These are phyloP conservation scores for Coluber constrictor DNA, from an alignment of 2,797 vertebrate species.

Conservation along the genomic window DNA sequence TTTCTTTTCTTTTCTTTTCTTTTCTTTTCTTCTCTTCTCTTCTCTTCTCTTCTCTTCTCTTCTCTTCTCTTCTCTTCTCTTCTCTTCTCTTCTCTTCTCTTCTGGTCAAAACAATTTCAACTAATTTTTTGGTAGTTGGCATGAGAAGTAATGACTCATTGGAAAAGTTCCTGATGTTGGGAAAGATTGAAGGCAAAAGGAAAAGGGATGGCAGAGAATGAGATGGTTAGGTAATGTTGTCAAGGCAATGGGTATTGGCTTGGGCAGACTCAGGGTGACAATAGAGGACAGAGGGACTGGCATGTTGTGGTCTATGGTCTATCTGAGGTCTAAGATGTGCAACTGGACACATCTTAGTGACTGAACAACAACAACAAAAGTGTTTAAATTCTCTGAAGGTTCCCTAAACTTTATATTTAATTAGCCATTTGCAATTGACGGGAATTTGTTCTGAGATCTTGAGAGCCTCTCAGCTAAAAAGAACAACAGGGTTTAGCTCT, in stretches of 20 bases:
- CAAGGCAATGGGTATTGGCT: background rate
- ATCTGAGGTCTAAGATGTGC: background rate
- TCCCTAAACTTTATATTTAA: background rate
- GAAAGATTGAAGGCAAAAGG: background rate
- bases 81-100: no score
- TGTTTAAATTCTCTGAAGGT: background rate
- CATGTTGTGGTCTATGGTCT: background rate
- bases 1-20: no score
- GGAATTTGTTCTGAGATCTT: background rate
- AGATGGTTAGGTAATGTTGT: background rate
- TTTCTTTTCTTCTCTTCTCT: no score
- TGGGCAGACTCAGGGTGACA: background rate
- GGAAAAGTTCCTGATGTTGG: background rate
- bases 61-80: no score
- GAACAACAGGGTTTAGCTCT: background rate
- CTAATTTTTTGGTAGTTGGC: background rate
- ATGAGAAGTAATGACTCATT: background rate
- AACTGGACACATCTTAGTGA: no score
- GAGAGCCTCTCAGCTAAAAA: background rate
- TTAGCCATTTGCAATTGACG: background rate
- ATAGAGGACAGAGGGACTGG: background rate
- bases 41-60: no score
- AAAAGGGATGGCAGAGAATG: background rate
- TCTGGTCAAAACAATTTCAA: background rate
- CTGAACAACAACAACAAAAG: background rate